A percentile compares a stretch with the other conserved stretches of the same genome.
These are phyloP conservation scores for Venustaconcha ellipsiformis DNA, from an alignment of 1,140 invertebrate species.

Conservation along the genomic window DNA sequence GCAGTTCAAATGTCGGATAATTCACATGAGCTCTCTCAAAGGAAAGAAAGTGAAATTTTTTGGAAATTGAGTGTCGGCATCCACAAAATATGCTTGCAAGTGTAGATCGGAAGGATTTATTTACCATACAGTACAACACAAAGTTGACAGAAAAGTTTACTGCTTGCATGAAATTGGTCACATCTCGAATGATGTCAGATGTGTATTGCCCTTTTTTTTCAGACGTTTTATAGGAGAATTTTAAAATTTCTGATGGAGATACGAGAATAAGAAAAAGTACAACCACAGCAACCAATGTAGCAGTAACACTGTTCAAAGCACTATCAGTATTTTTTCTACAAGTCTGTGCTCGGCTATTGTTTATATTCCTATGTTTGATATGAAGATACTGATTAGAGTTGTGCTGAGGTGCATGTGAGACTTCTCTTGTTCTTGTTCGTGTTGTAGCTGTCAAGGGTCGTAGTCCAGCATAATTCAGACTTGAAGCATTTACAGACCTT, in stretches of 20 bases:
- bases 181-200: constrained; percentile 46
- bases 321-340: constrained; percentile 41
- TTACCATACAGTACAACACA: constrained; percentile 65
- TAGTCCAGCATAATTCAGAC: too few relatives aligned
- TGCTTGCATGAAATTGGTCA: constrained; percentile 66
- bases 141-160: constrained; percentile 68
- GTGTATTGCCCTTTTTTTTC: constrained; percentile 19
- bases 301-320: constrained; percentile 64
- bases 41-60: constrained; percentile 11
- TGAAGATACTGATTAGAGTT: too few relatives aligned
- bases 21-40: constrained; percentile 21
- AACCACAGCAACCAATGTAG: constrained; percentile 64
- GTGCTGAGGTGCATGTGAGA: too few relatives aligned
- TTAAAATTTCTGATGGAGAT: constrained; percentile 63
- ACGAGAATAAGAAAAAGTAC: constrained; percentile 66
- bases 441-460: too few relatives aligned
- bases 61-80: constrained; percentile 24
- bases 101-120: constrained; percentile 64
- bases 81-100: constrained; percentile 55
- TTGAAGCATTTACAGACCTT: too few relatives aligned
- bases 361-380: too few relatives aligned
- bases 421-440: too few relatives aligned
- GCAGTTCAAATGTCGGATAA: too few relatives aligned
- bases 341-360: neutral
- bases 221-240: constrained; percentile 44